Evolutionary conservation across 2,797 vertebrate genomes (phyloP).

Genomic region (Danio choprae): DNA sequence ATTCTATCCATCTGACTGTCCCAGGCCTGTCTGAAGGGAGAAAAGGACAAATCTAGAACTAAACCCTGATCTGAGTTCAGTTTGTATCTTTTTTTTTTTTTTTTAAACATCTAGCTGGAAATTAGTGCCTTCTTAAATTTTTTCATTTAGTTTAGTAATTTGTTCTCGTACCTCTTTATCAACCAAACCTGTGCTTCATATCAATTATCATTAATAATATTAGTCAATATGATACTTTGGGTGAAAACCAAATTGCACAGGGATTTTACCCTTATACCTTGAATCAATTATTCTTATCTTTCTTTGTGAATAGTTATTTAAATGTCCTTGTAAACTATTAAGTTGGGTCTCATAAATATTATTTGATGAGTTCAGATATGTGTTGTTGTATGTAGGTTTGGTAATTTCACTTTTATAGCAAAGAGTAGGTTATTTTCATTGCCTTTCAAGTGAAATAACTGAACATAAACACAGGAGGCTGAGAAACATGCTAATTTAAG

Average conservation of each 20-base stretch:
- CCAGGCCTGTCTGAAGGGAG: conserved; percentile 30
- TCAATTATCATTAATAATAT: too few species aligned
- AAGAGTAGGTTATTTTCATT: too few species aligned
- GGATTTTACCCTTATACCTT: background rate
- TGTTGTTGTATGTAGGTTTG: too few species aligned
- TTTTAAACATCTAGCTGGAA: conserved; percentile 1
- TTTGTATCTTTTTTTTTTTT: background rate
- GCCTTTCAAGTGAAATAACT: too few species aligned
- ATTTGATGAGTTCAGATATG: too few species aligned
- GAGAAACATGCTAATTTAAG: too few species aligned
- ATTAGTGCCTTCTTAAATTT: background rate
- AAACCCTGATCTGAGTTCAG: conserved; percentile 15
- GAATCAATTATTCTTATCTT: background rate
- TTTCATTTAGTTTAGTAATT: background rate
- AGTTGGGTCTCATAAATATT: too few species aligned
- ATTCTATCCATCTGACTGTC: conserved; percentile 53
- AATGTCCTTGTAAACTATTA: too few species aligned
- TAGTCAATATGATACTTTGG: background rate
- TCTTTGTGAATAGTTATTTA: background rate
- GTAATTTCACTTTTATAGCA: too few species aligned
- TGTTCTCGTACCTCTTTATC: background rate
- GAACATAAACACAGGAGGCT: too few species aligned
- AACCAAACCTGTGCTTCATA: too few species aligned
- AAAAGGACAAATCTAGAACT: conserved; percentile 29
- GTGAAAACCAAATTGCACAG: background rate